Base-by-base conservation (phyloP, 2,797 vertebrate genomes). In the Accipiter badius region DNA sequence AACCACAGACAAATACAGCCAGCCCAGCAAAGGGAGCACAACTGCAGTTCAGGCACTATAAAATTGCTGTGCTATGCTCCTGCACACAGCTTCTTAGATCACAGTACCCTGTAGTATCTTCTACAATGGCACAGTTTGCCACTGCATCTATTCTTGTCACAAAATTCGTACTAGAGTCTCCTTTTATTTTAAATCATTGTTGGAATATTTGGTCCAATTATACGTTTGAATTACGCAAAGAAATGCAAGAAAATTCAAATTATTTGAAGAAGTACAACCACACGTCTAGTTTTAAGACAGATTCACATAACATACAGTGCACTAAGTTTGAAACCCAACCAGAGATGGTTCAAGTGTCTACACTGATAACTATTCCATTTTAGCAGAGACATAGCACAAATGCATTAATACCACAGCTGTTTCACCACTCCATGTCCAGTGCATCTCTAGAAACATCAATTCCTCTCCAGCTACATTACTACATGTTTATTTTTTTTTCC, bases 1-100 rank as follows among this genome's bases (percentile, higher is more conserved):
- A 70, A 6, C 10, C 39, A n/a, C 6, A 49, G 31, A 20, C 31
- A 8, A 52, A 9, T 31, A 10, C 0, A 0, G 2, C 4, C 19
- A 52, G 42, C 18, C 37, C 63, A 57, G 47, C 11, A 44, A 49
- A 54, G 18, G 11, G 13, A 3, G 4, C 20, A 24, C 29, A 59
- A 13, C 7, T 14, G 28, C 37, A 58, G 31, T 6, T 69, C 26
- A 42, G 35, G n/a, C 46, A 66, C 15, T 1, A 1, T 8, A 47
- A 58, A 37, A 22, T 31, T 47, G 15, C n/a, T 2, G 1, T 28
- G 44, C 15, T 16, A 2, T 7, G 15, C 9, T 62, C 26, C 49
- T 31, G 22, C 12, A 15, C n/a, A 4, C 4, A 37, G 33, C 55
- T 70, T n/a, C 18, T 40, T 17, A 26, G 49, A 11, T 15, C n/a